phyloP scores from a whole-genome alignment of 2,113 vertebrate species.

The Cryptomyrus ogoouensis region DNA sequence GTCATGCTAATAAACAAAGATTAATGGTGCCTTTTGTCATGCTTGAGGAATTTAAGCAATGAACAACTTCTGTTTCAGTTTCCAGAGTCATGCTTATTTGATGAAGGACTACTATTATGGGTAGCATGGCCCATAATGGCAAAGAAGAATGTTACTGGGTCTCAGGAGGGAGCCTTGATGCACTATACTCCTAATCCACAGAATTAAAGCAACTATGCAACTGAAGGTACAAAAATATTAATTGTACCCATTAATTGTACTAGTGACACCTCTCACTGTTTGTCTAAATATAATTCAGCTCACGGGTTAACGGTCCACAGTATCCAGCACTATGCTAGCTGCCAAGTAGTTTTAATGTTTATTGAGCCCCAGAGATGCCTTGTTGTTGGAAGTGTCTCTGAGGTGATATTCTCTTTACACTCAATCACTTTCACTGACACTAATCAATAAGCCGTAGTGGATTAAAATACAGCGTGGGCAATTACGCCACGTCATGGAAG shows the following conservation, averaged over 20 bases:
- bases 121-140: not conserved
- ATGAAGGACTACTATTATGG: not conserved
- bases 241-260: not conserved
- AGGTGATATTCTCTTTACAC: conserved; percentile 39
- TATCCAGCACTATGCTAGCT: not conserved
- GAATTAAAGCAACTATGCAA: not conserved
- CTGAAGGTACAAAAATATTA: not conserved
- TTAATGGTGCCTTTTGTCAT: not conserved
- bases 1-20: not conserved
- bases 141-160: not conserved
- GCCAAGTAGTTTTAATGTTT: not conserved
- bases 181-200: not conserved
- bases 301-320: not conserved
- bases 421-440: conserved; percentile 31
- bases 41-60: not conserved
- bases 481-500: not conserved
- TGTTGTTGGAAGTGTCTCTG: conserved; percentile 22
- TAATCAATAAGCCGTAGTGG: conserved; percentile 46
- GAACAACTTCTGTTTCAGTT: not conserved
- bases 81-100: not conserved
- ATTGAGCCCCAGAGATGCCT: not conserved
- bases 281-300: not conserved
- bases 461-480: conserved; percentile 37
- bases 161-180: not conserved
- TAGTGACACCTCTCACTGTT: not conserved